Evolutionary conservation across 2,888 invertebrate species (phyloP), one percentile per base, ranked within the genome.

Genomic region (Agonopterix alstromeriana): DNA sequence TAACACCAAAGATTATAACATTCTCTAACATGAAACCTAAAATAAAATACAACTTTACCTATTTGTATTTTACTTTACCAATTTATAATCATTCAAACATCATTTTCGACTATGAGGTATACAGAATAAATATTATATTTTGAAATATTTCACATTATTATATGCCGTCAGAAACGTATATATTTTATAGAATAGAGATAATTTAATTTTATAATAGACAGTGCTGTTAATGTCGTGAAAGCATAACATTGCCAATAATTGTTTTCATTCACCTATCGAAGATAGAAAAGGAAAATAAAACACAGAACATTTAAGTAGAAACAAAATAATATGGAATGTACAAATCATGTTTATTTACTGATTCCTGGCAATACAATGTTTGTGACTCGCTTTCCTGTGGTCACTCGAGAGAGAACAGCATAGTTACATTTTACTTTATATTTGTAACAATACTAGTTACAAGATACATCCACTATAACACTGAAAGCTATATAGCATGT

Each of bases 241-340:
- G 75, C 72, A 64, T 71, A 63, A 70, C 67, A 67, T 67, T 72
- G 69, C 67, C 64, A 73, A 69, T 61, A 73, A 70, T 63, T 57
- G 51, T 40, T 62, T 65, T 75, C 63, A 70, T 70, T 76, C 65
- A 68, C 76, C 76, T 70, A 60, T 58, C 60, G 65, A 70, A 76
- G 68, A 71, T 66, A 61, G 62, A 71, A 70, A 68, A 65, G 87
- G 83, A 83, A 84, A 88, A 86, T 87, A 86, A 87, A 82, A 76
- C 78, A 77, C 66, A 71, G 71, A 74, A 81, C 73, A 79, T 77
- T 79, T 70, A 87, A 89, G 84, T 86, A 87, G 89, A 90, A 91
- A 91, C 90, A 90, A 92, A 92, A 90, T 90, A 91, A 91, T 91
- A 92, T 93, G 93, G 93, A 93, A 93, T 93, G 93, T 93, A 93